Percentiles rank a stretch among this genome's conserved stretches.
These are phyloP conservation scores for Agrilus planipennis DNA, from an alignment of 1,140 invertebrate species.

Conservation along the genomic window DNA sequence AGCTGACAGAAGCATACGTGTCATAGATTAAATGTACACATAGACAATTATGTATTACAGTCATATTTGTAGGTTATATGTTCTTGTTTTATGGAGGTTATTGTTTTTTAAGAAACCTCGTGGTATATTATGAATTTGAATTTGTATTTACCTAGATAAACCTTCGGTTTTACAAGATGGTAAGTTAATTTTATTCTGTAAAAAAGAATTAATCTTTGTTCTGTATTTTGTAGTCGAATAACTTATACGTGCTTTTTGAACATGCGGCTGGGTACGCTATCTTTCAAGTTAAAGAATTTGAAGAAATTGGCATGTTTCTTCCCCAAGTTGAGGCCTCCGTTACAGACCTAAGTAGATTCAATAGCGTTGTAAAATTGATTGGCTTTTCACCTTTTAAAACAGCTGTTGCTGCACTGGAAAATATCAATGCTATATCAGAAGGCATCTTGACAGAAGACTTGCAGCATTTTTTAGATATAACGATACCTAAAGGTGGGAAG, in stretches of 20 bases:
- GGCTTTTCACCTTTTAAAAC: conserved; percentile 94
- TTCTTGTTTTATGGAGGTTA: too few relatives aligned
- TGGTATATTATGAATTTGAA: too few relatives aligned
- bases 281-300: conserved; percentile 89
- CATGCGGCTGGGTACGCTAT: conserved; percentile 94
- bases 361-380: conserved; percentile 75
- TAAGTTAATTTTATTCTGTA: too few relatives aligned
- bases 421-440: conserved; percentile 93
- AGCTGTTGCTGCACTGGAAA: conserved; percentile 85
- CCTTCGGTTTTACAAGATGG: too few relatives aligned
- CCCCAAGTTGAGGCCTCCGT: conserved; percentile 86
- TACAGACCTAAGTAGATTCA: conserved; percentile 76
- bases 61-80: too few relatives aligned
- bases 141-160: too few relatives aligned
- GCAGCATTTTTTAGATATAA: conserved; percentile 76
- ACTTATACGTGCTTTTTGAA: conserved; percentile 81
- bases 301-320: conserved; percentile 81
- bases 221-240: too few relatives aligned
- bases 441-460: conserved; percentile 89
- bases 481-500: conserved; percentile 70
- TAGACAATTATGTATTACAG: too few relatives aligned
- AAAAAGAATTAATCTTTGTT: too few relatives aligned
- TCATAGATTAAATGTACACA: too few relatives aligned
- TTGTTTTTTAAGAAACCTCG: too few relatives aligned
- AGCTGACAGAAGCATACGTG: too few relatives aligned